Base-by-base conservation (phyloP, 1,140 invertebrate species). In the Chironomus striatipennis region DNA sequence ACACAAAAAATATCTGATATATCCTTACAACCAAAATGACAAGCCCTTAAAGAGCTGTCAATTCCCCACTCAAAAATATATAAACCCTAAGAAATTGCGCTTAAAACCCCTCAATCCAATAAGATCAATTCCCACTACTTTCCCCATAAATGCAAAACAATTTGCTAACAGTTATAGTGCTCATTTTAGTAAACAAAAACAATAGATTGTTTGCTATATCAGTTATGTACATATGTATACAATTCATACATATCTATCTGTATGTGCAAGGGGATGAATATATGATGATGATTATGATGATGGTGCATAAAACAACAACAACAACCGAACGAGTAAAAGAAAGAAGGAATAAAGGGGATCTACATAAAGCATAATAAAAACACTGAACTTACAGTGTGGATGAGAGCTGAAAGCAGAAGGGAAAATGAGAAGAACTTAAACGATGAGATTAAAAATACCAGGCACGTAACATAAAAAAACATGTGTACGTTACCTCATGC, bases 361-460 rank as follows among this genome's bases (percentile, higher is more conserved):
- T 34, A 34, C 24, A 34, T 34, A 34, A 34, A 34, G 24, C 24
- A 34, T 34, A 34, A 34, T 34, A 34, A 34, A 34, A 34, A 34
- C 24, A 34, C 2, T 34, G 24, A 34, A 5, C 24, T 34, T 34
- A 34, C 24, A 34, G 24, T 34, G 24, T 2, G 24, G 5, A 15
- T n/a, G 12, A 15, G 12, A 57, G 9, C 47, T 12, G 15, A 5
- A 10, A 12, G 12, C 12, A 57, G 47, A 57, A 57, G n/a, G 47
- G 47, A 57, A 57, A 57, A n/a, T n/a, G n/a, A n/a, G 47, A 57
- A 15, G 47, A 57, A 57, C 47, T 57, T 57, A 57, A 57, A 57
- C 65, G 65, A 70, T 18, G 65, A 70, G 65, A 70, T 70, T 70
- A 70, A 70, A 70, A 70, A 70, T 70, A 70, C 17, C 47, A 70